Conservation (phyloP, 2,888 invertebrate species). For the Antheraea yamamai region DNA sequence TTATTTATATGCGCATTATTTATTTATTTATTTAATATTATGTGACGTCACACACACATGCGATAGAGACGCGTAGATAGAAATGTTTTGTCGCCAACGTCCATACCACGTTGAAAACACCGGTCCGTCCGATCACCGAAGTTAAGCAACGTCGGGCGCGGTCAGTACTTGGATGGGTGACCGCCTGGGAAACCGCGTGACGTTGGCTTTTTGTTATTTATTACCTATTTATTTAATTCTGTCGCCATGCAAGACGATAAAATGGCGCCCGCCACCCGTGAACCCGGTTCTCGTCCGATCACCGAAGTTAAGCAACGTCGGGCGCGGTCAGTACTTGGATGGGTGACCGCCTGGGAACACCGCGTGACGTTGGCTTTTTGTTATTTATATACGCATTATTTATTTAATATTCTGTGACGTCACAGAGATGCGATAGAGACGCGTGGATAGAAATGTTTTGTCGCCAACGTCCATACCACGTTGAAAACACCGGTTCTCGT, state of each 20-base stretch:
- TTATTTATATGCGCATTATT: too few relatives aligned
- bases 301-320: conserved; percentile 78
- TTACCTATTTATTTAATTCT: too few relatives aligned
- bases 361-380: conserved; percentile 62
- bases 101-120: too few relatives aligned
- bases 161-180: conserved; percentile 78
- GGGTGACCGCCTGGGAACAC: conserved; percentile 75
- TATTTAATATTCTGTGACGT: too few relatives aligned
- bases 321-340: conserved; percentile 77
- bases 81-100: too few relatives aligned
- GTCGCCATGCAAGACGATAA: too few relatives aligned
- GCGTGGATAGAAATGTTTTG: conserved; percentile 49
- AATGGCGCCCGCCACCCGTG: too few relatives aligned
- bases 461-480: conserved; percentile 29
- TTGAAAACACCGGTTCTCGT: conserved; percentile 65
- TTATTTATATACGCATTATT: background rate
- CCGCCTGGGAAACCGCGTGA: conserved; percentile 64
- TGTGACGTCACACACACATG: too few relatives aligned
- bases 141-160: conserved; percentile 77
- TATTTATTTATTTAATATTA: too few relatives aligned
- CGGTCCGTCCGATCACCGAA: conserved; percentile 80
- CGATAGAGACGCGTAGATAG: too few relatives aligned
- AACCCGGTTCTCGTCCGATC: conserved; percentile 77
- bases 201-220: conserved; percentile 48
- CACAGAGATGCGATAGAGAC: conserved; percentile 30